These are phyloP conservation scores for Panthera uncia DNA, from an alignment of 2,113 vertebrate genomes.

Conservation along the genomic window DNA sequence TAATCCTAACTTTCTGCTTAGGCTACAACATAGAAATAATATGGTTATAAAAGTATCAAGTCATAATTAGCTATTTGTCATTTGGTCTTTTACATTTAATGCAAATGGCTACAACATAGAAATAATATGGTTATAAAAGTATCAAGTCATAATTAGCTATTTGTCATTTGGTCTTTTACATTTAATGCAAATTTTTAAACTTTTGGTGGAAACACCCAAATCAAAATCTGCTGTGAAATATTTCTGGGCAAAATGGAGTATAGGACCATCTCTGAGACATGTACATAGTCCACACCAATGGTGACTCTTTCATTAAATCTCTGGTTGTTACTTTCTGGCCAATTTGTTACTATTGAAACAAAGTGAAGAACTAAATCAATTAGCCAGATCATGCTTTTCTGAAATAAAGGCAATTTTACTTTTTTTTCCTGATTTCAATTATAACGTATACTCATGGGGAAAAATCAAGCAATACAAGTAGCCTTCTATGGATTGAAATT, in stretches of 20 bases:
- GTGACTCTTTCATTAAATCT: not conserved
- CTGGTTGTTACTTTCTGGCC: not conserved
- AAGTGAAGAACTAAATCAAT: not conserved
- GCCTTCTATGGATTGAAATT: not conserved
- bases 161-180: not conserved
- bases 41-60: not conserved
- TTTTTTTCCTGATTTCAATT: not conserved
- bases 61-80: not conserved
- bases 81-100: not conserved
- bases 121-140: not conserved
- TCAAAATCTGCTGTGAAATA: slow-evolving; percentile 13
- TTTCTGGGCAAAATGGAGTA: not conserved
- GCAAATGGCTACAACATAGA: not conserved
- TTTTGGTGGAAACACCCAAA: not conserved
- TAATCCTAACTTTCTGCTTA: slow-evolving; percentile 6
- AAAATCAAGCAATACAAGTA: not conserved
- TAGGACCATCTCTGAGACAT: not conserved
- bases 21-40: not conserved
- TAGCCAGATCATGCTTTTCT: not conserved
- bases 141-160: not conserved
- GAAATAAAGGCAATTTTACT: not conserved
- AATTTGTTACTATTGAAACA: not conserved
- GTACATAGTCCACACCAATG: not conserved
- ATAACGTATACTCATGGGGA: not conserved
- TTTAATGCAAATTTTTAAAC: slow-evolving; percentile 5